Evolutionary conservation across 2,888 invertebrate genomes (phyloP).

Genomic region (Lithophane ornitopus): DNA sequence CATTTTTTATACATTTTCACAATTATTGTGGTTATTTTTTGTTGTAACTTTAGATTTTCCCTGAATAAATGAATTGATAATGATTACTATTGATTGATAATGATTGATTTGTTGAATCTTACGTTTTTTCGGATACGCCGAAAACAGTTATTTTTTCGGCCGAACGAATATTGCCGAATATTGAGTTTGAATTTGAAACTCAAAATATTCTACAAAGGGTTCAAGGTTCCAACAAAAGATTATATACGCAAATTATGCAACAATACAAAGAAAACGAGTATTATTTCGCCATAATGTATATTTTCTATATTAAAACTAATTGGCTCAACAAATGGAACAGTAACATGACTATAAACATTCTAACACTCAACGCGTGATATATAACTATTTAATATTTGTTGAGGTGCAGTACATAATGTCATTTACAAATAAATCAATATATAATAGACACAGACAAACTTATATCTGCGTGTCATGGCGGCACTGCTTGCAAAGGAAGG

Average conservation of each 20-base stretch:
- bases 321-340: constrained; percentile 79
- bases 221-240: constrained; percentile 35
- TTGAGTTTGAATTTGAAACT: too few species aligned
- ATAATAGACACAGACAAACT: neutral
- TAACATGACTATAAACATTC: constrained; percentile 78
- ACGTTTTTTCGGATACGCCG: neutral
- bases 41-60: neutral
- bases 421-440: constrained; percentile 11
- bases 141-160: neutral
- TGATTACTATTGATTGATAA: neutral
- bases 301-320: constrained; percentile 72
- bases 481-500: neutral
- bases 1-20: too few species aligned
- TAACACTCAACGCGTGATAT: constrained; percentile 71
- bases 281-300: constrained; percentile 62
- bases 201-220: neutral
- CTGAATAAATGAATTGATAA: neutral
- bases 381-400: constrained; percentile 53
- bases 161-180: neutral
- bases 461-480: neutral
- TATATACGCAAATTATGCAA: neutral
- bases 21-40: neutral
- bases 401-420: constrained; percentile 47
- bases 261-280: constrained; percentile 37
- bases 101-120: neutral